phyloP scores from a whole-genome alignment of 2,888 invertebrate genomes.

The Plagiodera versicolora region DNA sequence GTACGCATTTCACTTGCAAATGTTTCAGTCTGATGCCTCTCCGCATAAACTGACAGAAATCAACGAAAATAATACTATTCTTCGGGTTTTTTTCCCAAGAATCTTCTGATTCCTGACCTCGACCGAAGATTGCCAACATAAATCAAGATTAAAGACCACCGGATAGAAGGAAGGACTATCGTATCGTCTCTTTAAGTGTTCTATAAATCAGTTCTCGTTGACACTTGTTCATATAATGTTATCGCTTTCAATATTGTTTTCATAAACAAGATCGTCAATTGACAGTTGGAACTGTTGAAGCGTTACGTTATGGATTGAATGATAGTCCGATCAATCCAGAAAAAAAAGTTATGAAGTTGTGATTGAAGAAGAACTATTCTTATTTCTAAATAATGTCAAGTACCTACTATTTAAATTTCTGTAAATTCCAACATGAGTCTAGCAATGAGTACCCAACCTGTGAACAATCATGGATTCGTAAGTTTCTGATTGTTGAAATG shows the following conservation, averaged over 20 bases:
- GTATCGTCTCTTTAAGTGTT: slow-evolving; percentile 3
- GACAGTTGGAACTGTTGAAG: slow-evolving; percentile 21
- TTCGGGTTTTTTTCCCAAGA: not conserved
- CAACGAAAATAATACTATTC: not conserved
- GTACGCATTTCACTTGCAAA: not conserved
- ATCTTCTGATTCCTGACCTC: not conserved
- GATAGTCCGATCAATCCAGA: no score
- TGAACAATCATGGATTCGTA: no score
- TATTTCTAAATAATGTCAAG: no score
- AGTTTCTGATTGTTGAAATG: no score
- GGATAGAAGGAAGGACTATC: slow-evolving; percentile 4
- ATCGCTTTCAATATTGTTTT: slow-evolving; percentile 28
- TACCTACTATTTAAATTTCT: no score
- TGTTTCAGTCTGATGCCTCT: not conserved
- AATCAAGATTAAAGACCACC: slow-evolving; percentile 6
- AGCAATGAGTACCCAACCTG: no score
- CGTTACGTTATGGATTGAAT: slow-evolving; percentile 18
- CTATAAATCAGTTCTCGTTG: slow-evolving; percentile 17
- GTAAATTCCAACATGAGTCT: no score
- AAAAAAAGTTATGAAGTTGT: no score
- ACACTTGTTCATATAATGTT: slow-evolving; percentile 17
- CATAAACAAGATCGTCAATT: slow-evolving; percentile 26
- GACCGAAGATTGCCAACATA: slow-evolving; percentile 2
- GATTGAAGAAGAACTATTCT: no score
- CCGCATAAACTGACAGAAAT: not conserved